Conservation (phyloP, 2,888 invertebrate species). For the Bellardia pandia region DNA sequence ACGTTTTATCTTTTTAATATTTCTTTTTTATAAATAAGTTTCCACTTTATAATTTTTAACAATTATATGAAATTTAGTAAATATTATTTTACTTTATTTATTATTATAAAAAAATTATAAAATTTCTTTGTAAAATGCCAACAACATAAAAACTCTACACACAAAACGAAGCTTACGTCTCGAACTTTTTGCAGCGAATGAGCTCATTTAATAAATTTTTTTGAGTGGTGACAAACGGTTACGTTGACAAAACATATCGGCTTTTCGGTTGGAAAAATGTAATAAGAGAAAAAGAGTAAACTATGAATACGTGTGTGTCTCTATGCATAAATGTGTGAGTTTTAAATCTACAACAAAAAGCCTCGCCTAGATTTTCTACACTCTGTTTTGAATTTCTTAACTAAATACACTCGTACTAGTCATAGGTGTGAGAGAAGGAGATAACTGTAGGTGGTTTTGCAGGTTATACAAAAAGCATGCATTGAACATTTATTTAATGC, state of each 20-base stretch:
- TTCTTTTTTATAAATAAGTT: constrained; percentile 63
- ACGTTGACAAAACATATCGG: constrained; percentile 74
- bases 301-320: constrained; percentile 23
- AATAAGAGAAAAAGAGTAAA: constrained; percentile 65
- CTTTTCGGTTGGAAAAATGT: constrained; percentile 44
- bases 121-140: constrained; percentile 77
- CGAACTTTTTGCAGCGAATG: constrained; percentile 77
- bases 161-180: constrained; percentile 75
- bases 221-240: constrained; percentile 70
- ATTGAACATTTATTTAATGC: constrained; percentile 60
- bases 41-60: constrained; percentile 66
- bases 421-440: constrained; percentile 43
- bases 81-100: constrained; percentile 64
- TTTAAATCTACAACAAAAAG: constrained; percentile 67
- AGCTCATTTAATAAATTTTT: constrained; percentile 63
- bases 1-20: constrained; percentile 70
- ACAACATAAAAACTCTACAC: constrained; percentile 63
- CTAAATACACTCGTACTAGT: constrained; percentile 5
- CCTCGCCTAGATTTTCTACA: constrained; percentile 71
- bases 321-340: constrained; percentile 27
- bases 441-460: constrained; percentile 34
- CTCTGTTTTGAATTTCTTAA: neutral
- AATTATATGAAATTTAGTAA: constrained; percentile 75
- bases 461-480: constrained; percentile 45
- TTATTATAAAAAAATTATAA: constrained; percentile 41